phyloP scores from a whole-genome alignment of 2,888 invertebrate species.

The Icerya purchasi region DNA sequence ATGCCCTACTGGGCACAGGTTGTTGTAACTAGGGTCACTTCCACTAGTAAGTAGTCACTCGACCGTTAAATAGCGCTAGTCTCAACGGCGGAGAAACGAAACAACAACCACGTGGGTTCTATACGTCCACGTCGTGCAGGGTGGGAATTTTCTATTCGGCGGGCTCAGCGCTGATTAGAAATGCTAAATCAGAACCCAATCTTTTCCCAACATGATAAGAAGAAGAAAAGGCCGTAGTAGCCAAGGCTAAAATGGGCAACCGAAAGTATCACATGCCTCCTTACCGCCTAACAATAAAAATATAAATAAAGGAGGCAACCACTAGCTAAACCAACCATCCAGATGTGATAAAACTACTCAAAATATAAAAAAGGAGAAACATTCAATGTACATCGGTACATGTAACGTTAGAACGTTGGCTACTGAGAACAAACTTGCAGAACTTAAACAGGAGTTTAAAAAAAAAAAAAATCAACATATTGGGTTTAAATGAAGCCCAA shows the following conservation, averaged over 20 bases:
- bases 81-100: not conserved
- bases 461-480: not conserved
- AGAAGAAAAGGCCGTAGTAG: not conserved
- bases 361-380: too few species aligned
- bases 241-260: not conserved
- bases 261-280: not conserved
- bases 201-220: not conserved
- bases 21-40: not conserved
- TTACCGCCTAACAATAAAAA: not conserved
- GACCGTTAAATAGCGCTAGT: not conserved
- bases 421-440: too few species aligned
- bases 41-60: not conserved
- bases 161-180: too few species aligned
- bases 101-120: not conserved
- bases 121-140: too few species aligned
- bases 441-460: too few species aligned
- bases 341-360: not conserved
- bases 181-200: not conserved
- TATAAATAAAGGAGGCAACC: not conserved
- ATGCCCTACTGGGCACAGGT: not conserved
- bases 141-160: too few species aligned
- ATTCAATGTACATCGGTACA: not conserved
- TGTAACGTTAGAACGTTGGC: too few species aligned
- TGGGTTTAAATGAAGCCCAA: not conserved
- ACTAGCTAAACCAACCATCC: not conserved